A percentile compares a stretch with the other conserved stretches of the same genome.
Conservation (phyloP, 2,888 invertebrate species). For the Gymnosoma rotundatum region DNA sequence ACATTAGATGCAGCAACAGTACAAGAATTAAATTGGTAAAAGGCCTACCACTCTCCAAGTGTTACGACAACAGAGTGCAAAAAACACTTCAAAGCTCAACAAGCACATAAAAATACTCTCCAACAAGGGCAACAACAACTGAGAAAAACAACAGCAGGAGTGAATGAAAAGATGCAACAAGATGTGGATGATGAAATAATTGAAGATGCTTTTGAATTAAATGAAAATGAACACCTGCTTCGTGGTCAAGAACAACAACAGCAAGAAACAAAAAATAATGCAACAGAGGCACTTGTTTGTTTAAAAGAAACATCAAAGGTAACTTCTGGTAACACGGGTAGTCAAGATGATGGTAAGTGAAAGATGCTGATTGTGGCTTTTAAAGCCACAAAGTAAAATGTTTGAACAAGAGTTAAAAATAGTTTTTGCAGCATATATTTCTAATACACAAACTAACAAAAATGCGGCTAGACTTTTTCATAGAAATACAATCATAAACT, state of each 20-base stretch:
- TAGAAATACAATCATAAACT: constrained; percentile 23
- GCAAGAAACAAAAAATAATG: constrained; percentile 21
- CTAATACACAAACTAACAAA: neutral
- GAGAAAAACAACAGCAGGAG: constrained; percentile 6
- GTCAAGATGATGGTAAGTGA: constrained; percentile 50
- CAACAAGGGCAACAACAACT: constrained; percentile 36
- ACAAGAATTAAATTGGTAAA: constrained; percentile 54
- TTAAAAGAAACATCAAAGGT: constrained; percentile 46
- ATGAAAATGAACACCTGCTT: constrained; percentile 70
- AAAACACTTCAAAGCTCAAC: constrained; percentile 68
- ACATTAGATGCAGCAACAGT: constrained; percentile 29
- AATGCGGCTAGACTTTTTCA: neutral
- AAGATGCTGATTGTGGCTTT: constrained; percentile 25
- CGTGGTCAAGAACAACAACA: constrained; percentile 66
- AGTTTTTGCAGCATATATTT: neutral
- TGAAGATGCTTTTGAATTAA: constrained; percentile 39
- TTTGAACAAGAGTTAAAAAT: constrained; percentile 12
- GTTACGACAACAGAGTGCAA: constrained; percentile 8
- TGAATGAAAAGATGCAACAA: constrained; percentile 31
- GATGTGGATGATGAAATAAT: constrained; percentile 20
- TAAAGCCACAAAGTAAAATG: constrained; percentile 2
- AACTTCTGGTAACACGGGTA: constrained; percentile 32
- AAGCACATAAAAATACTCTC: constrained; percentile 71
- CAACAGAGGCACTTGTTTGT: constrained; percentile 63
- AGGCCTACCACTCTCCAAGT: constrained; percentile 39